Conservation (phyloP, 2,888 invertebrate species). For the Drosophila anceps region DNA sequence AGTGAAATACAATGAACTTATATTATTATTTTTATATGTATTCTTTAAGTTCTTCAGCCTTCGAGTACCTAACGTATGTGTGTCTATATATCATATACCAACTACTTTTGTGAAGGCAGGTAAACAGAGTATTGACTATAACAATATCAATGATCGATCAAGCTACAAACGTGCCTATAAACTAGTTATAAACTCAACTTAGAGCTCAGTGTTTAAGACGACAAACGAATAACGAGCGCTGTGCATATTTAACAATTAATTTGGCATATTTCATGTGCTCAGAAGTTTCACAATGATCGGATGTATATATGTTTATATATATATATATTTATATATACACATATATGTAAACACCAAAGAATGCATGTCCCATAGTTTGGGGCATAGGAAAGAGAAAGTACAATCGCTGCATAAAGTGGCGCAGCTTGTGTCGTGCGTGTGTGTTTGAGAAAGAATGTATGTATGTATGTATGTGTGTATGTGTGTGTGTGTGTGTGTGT, state of each 20-base stretch:
- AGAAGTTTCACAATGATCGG: slow-evolving; percentile 7
- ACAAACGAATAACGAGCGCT: too few species aligned
- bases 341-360: slow-evolving; percentile 12
- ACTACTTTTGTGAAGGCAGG: not conserved
- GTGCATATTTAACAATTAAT: not conserved
- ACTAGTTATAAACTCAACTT: not conserved
- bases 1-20: not conserved
- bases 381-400: slow-evolving; percentile 17
- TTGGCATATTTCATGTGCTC: not conserved
- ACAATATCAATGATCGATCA: too few species aligned
- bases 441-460: slow-evolving; percentile 1
- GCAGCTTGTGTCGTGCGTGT: slow-evolving; percentile 5
- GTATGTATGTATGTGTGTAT: not conserved
- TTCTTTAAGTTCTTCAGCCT: not conserved
- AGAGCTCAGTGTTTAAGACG: not conserved
- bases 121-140: too few species aligned
- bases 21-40: not conserved
- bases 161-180: too few species aligned
- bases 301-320: too few species aligned
- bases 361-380: slow-evolving; percentile 13
- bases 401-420: slow-evolving; percentile 13
- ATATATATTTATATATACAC: too few species aligned
- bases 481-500: not conserved
- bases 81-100: not conserved
- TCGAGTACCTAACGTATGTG: not conserved